Percentiles rank a stretch among this genome's conserved stretches.
phyloP scores from a whole-genome alignment of 1,140 invertebrate species.

The Lethocerus indicus region DNA sequence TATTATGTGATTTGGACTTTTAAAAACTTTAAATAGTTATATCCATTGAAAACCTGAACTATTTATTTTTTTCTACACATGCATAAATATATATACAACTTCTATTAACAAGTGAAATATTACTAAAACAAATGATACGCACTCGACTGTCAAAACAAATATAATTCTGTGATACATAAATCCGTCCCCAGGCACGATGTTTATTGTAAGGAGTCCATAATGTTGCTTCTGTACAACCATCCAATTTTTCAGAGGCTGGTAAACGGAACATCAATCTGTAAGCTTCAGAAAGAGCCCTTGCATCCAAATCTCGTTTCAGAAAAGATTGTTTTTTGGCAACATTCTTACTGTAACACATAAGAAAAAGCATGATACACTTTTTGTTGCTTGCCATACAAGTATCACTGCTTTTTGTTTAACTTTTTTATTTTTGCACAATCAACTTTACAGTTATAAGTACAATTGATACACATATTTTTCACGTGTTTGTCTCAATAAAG shows the following conservation, averaged over 20 bases:
- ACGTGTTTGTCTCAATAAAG: no score
- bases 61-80: no score
- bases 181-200: slow-evolving; percentile 67
- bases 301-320: slow-evolving; percentile 87
- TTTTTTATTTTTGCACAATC: no score
- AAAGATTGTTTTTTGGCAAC: slow-evolving; percentile 74
- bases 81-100: not conserved
- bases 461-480: no score
- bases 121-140: slow-evolving; percentile 21
- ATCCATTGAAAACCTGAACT: no score
- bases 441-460: no score
- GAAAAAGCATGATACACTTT: slow-evolving; percentile 8
- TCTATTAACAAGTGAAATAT: not conserved
- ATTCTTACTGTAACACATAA: slow-evolving; percentile 42
- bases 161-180: slow-evolving; percentile 89
- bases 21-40: no score
- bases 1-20: no score
- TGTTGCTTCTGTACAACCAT: slow-evolving; percentile 77
- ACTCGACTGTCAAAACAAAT: slow-evolving; percentile 92
- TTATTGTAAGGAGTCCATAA: slow-evolving; percentile 95
- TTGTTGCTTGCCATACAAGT: not conserved
- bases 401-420: no score
- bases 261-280: slow-evolving; percentile 73
- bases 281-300: slow-evolving; percentile 74
- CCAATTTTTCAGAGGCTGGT: slow-evolving; percentile 74